Conservation (phyloP, 2,113 vertebrate genomes). For the Calyptommatus sinebrachiatus region DNA sequence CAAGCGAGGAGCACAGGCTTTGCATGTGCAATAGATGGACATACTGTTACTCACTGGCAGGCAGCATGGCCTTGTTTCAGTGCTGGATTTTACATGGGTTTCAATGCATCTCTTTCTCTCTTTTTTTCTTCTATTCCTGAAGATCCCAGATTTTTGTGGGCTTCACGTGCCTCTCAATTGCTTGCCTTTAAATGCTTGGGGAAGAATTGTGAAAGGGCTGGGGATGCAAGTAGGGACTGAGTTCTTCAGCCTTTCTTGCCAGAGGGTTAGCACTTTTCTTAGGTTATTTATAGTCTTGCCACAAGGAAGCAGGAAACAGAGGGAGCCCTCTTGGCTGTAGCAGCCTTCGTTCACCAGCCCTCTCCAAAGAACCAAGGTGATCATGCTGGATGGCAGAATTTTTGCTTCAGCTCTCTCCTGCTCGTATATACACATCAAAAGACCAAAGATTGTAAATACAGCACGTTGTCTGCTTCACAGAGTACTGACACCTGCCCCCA, state of each 20-base stretch:
- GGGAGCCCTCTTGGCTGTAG: not conserved
- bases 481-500: constrained; percentile 5
- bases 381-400: not conserved
- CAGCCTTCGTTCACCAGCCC: constrained; percentile 2
- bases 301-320: not conserved
- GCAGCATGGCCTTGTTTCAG: constrained; percentile 35
- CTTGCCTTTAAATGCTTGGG: constrained; percentile 40
- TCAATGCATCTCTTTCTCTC: constrained; percentile 47
- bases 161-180: constrained; percentile 15
- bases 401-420: constrained; percentile 19
- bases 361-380: constrained; percentile 3
- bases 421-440: constrained; percentile 13
- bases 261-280: not conserved
- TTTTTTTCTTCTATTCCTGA: constrained; percentile 65
- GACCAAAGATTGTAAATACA: constrained; percentile 72
- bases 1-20: constrained; percentile 66
- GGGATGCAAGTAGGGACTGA: constrained; percentile 54
- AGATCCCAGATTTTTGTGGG: constrained; percentile 64
- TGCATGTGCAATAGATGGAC: constrained; percentile 65
- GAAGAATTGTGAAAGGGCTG: constrained; percentile 39
- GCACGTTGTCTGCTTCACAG: constrained; percentile 44
- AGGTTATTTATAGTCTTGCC: constrained; percentile 24
- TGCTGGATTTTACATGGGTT: constrained; percentile 66
- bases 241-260: constrained; percentile 59
- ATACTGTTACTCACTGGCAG: constrained; percentile 49